These are phyloP conservation scores for Plumapathes pennacea DNA, from an alignment of 92 coral and sea anemone species.

Conservation along the genomic window DNA sequence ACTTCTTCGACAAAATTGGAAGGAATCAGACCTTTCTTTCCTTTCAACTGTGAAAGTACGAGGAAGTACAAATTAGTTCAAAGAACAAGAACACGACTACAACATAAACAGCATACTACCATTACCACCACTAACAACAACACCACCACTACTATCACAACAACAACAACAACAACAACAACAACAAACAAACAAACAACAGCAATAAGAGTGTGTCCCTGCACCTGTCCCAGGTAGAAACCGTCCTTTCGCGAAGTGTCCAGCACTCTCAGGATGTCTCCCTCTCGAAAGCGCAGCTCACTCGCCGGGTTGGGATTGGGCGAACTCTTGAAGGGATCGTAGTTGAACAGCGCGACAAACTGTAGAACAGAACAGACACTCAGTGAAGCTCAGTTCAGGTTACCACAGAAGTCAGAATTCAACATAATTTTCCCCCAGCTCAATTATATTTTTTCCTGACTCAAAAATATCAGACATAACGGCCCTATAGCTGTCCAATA, in stretches of 20 bases:
- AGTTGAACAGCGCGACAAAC: constrained; percentile 88
- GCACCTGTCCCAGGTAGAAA: constrained; percentile 78
- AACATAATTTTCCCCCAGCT: no score
- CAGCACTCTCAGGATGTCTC: constrained; percentile 83
- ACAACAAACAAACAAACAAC: no score
- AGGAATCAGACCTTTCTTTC: constrained; percentile 86
- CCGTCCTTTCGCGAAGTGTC: constrained; percentile 88
- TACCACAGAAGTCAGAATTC: no score
- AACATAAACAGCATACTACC: no score
- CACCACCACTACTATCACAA: no score
- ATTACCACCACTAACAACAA: no score
- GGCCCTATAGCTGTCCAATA: no score
- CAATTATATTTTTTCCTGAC: no score
- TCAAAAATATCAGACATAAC: no score
- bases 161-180: no score
- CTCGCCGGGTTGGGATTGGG: constrained; percentile 87
- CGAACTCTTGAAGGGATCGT: constrained; percentile 88
- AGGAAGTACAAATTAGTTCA: background rate
- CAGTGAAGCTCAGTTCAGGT: background rate
- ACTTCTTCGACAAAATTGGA: constrained; percentile 98
- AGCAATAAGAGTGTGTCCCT: no score
- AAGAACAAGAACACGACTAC: no score
- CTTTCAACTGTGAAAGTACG: constrained; percentile 49
- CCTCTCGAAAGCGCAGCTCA: constrained; percentile 86
- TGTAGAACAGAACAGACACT: background rate